Evolutionary conservation across 1,140 invertebrate species (phyloP).

Genomic region (Drosophila arizonae): DNA sequence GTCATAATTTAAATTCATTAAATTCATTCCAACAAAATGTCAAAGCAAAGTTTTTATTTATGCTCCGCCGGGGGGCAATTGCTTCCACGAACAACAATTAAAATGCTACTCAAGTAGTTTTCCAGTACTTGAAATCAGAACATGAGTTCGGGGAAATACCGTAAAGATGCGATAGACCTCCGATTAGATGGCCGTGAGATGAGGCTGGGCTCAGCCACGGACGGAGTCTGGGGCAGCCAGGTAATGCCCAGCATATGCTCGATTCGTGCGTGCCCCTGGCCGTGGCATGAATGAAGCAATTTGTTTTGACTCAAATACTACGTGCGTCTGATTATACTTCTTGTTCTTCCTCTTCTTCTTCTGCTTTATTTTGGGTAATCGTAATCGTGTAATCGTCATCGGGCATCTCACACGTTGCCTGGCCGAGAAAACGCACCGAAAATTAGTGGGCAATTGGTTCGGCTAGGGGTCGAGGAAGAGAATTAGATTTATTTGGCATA

Average conservation of each 20-base stretch:
- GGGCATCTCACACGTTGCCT: slow-evolving; percentile 57
- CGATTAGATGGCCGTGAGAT: slow-evolving; percentile 41
- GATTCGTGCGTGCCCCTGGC: slow-evolving; percentile 10
- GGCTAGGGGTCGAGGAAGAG: slow-evolving; percentile 15
- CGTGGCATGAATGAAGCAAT: slow-evolving; percentile 70
- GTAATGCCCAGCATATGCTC: slow-evolving; percentile 36
- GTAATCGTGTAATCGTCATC: slow-evolving; percentile 54
- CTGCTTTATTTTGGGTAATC: slow-evolving; percentile 22
- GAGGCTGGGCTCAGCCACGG: too few species aligned
- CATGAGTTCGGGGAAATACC: slow-evolving; percentile 41
- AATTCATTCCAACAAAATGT: slow-evolving; percentile 65
- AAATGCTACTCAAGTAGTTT: slow-evolving; percentile 72
- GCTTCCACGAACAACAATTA: slow-evolving; percentile 73
- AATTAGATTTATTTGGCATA: slow-evolving; percentile 78
- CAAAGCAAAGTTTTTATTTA: slow-evolving; percentile 39
- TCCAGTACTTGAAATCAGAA: slow-evolving; percentile 9
- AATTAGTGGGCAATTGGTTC: slow-evolving; percentile 75
- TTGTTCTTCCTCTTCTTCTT: slow-evolving; percentile 31
- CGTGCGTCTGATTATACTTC: slow-evolving; percentile 57
- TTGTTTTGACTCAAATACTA: slow-evolving; percentile 58
- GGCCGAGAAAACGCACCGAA: slow-evolving; percentile 71
- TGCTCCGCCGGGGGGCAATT: slow-evolving; percentile 47
- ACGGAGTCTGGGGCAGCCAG: slow-evolving; percentile 5
- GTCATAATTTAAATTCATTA: slow-evolving; percentile 81
- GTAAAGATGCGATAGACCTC: slow-evolving; percentile 32